A percentile compares a stretch with the other conserved stretches of the same genome.
These are phyloP conservation scores for Temnopleurus reevesii DNA, from an alignment of 53 echinoderm and acorn worm species.

Conservation along the genomic window DNA sequence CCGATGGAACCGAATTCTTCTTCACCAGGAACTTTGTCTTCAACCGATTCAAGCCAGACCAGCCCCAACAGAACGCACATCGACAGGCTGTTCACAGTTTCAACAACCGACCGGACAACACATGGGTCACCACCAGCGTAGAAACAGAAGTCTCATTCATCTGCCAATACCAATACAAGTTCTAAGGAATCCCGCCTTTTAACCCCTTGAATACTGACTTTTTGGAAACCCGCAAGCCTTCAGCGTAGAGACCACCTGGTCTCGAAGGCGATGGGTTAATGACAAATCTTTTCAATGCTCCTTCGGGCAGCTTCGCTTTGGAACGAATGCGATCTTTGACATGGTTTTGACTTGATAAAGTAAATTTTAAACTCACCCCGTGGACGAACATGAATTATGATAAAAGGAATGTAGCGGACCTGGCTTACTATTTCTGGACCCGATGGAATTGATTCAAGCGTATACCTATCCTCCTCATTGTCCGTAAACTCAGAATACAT, in stretches of 20 bases:
- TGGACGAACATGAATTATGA: no score
- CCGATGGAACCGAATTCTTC: slow-evolving; percentile 47
- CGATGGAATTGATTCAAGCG: neutral
- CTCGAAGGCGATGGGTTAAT: no score
- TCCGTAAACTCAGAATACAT: neutral
- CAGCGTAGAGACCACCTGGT: no score
- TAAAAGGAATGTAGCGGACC: no score
- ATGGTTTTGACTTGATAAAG: no score
- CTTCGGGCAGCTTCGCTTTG: neutral
- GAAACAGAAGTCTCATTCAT: slow-evolving; percentile 58
- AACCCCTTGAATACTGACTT: neutral
- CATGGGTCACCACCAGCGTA: slow-evolving; percentile 47
- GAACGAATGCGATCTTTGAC: neutral
- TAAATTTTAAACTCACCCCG: no score
- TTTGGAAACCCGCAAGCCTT: neutral
- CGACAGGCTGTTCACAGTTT: slow-evolving; percentile 44
- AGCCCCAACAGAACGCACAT: slow-evolving; percentile 52
- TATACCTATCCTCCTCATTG: neutral
- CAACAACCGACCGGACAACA: slow-evolving; percentile 52
- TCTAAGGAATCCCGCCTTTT: neutral
- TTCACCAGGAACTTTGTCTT: slow-evolving; percentile 22
- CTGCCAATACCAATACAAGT: slow-evolving; percentile 59
- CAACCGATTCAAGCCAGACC: slow-evolving; percentile 59
- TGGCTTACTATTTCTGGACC: neutral
- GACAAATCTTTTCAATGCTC: no score